Evolutionary conservation across 92 coral and sea anemone genomes (phyloP).

Genomic region (Desmophyllum pertusum): DNA sequence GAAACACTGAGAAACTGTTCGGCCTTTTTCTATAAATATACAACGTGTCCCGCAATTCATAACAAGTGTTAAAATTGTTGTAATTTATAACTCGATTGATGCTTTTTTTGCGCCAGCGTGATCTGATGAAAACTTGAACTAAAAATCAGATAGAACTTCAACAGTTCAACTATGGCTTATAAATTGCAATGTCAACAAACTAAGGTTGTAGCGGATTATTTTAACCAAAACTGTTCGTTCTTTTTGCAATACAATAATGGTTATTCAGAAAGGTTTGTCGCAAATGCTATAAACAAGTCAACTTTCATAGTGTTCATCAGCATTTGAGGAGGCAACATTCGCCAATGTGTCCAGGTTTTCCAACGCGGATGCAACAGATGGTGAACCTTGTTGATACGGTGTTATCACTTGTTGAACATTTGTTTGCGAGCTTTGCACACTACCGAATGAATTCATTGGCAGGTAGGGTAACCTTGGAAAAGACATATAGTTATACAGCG

Average conservation of each 20-base stretch:
- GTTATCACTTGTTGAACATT: slow-evolving; percentile 1
- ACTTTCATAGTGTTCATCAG: neutral
- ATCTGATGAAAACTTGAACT: no score
- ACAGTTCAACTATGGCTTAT: neutral
- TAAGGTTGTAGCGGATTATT: neutral
- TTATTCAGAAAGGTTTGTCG: no score
- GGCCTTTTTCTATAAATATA: no score
- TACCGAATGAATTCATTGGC: neutral
- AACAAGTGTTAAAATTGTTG: no score
- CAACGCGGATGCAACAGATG: neutral
- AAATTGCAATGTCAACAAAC: neutral
- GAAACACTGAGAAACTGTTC: no score
- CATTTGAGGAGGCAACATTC: neutral
- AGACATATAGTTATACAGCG: neutral
- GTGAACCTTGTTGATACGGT: neutral
- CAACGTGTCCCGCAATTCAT: no score
- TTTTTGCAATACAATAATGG: no score
- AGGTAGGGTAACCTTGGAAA: neutral
- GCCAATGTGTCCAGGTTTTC: neutral
- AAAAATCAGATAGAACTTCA: no score
- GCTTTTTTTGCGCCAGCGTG: no score
- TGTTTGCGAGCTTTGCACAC: slow-evolving; percentile 18
- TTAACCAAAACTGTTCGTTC: neutral
- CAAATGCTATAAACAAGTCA: neutral
- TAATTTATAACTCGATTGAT: no score